These are phyloP conservation scores for Spilosoma lubricipeda DNA, from an alignment of 2,888 invertebrate genomes.

Conservation along the genomic window DNA sequence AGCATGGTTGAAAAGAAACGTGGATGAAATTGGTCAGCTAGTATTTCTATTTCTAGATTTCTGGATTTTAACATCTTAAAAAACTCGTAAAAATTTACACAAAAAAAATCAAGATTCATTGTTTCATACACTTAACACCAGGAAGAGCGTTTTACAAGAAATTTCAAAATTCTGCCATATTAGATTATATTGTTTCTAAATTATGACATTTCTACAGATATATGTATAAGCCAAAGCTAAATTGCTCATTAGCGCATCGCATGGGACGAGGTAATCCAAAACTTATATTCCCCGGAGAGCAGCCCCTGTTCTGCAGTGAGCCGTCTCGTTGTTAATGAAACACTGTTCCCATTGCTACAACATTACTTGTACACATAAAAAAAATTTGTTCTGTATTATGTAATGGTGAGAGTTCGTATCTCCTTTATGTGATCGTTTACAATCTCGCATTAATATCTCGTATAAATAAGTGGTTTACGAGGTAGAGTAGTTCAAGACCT, in stretches of 20 bases:
- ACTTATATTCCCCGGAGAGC: constrained; percentile 6
- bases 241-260: not conserved
- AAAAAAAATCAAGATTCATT: too few relatives aligned
- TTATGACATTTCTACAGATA: not conserved
- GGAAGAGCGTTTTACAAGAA: too few relatives aligned
- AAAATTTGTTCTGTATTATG: not conserved
- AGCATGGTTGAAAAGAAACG: too few relatives aligned
- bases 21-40: too few relatives aligned
- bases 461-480: too few relatives aligned
- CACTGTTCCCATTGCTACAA: not conserved
- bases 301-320: constrained; percentile 10
- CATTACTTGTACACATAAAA: not conserved
- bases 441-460: too few relatives aligned
- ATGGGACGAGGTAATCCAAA: constrained; percentile 2
- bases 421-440: not conserved
- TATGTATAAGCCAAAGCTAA: not conserved
- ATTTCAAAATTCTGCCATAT: not conserved
- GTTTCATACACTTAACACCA: not conserved
- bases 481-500: too few relatives aligned
- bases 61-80: too few relatives aligned
- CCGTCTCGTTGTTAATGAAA: constrained; percentile 10
- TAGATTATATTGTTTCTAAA: not conserved
- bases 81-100: too few relatives aligned
- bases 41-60: too few relatives aligned
- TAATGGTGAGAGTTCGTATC: not conserved